Conservation (phyloP, 2,888 invertebrate species). For the Aphidius colemani region DNA sequence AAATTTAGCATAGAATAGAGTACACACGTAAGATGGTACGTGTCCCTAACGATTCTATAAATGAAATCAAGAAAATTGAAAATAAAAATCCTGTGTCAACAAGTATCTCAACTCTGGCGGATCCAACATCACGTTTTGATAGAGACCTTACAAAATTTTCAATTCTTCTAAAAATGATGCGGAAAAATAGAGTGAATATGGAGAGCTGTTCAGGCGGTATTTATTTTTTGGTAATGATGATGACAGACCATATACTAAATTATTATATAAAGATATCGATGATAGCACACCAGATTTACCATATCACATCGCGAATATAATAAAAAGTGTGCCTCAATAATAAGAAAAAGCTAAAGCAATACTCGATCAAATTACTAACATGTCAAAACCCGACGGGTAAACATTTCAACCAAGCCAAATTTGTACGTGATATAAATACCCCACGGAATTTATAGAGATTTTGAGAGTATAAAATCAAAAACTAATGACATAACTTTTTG, state of each 20-base stretch:
- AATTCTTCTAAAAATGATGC: background rate
- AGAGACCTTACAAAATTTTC: slow-evolving; percentile 15
- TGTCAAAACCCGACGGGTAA: background rate
- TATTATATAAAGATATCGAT: background rate
- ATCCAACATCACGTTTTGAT: slow-evolving; percentile 12
- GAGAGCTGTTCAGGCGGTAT: slow-evolving; percentile 23
- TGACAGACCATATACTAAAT: slow-evolving; percentile 9
- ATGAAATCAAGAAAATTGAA: background rate
- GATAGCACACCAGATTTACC: background rate
- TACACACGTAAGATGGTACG: slow-evolving; percentile 15
- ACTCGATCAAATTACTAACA: too few relatives aligned
- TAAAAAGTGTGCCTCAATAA: slow-evolving; percentile 7
- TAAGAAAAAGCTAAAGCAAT: slow-evolving; percentile 9
- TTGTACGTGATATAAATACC: background rate
- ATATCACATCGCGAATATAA: too few relatives aligned
- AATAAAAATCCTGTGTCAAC: background rate
- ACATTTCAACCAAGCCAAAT: background rate
- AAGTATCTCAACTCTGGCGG: slow-evolving; percentile 12
- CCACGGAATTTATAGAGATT: background rate
- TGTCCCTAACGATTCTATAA: slow-evolving; percentile 8
- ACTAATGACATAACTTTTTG: too few relatives aligned
- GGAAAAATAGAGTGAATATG: slow-evolving; percentile 28
- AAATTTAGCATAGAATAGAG: background rate
- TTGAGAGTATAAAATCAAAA: too few relatives aligned
- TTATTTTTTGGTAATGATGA: too few relatives aligned